Percentiles rank a stretch among this genome's conserved stretches.
These are phyloP conservation scores for Turritopsis dohrnii DNA, from an alignment of 30 jellyfish, hydroid and myxozoan species.

Conservation along the genomic window DNA sequence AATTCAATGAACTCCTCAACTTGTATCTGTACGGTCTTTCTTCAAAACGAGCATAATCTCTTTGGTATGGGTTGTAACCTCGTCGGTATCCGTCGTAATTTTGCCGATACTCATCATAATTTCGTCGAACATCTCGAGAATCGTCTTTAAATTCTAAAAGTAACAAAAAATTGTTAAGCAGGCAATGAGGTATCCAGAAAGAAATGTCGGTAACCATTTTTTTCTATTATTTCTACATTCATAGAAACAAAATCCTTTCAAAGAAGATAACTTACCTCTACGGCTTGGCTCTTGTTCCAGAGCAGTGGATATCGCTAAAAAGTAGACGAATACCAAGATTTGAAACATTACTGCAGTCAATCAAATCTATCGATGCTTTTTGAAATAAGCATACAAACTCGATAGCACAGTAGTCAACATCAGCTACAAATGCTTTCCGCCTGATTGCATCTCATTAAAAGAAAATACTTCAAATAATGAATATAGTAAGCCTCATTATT, in stretches of 20 bases:
- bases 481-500: background rate
- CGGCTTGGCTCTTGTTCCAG: background rate
- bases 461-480: background rate
- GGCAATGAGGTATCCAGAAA: too few species aligned
- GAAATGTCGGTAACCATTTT: too few species aligned
- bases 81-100: background rate
- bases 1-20: background rate
- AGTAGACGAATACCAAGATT: background rate
- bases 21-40: background rate
- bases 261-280: background rate
- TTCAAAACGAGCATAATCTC: background rate
- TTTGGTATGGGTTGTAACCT: background rate
- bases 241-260: too few species aligned
- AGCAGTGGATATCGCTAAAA: background rate
- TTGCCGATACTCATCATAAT: background rate
- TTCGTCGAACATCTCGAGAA: background rate
- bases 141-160: background rate
- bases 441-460: background rate
- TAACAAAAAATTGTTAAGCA: too few species aligned
- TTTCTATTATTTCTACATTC: too few species aligned
- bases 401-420: background rate
- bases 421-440: background rate
- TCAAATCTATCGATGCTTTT: background rate
- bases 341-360: background rate
- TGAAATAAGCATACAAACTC: background rate